Evolutionary conservation across 53 echinoderm and acorn worm species (phyloP).

Genomic region (Zoroaster sp.): DNA sequence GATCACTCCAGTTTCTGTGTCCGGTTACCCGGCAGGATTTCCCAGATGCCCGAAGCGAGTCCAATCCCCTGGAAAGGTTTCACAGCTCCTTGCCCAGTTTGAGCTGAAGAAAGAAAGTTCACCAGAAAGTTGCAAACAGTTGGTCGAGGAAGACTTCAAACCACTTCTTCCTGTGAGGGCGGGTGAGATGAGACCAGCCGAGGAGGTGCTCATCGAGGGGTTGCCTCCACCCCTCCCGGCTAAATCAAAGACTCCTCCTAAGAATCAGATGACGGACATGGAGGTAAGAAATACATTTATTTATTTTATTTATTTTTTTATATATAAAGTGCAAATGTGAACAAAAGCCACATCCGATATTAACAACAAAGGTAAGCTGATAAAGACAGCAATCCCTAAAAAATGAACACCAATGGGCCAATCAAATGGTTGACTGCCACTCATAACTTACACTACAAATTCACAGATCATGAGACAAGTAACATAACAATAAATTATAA

Average conservation of each 20-base stretch:
- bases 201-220: slow-evolving; percentile 67
- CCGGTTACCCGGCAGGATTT: not conserved
- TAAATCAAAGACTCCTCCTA: slow-evolving; percentile 64
- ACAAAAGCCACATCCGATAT: too few relatives aligned
- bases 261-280: slow-evolving; percentile 44
- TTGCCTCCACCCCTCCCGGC: slow-evolving; percentile 72
- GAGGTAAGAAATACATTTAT: too few relatives aligned
- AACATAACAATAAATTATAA: too few relatives aligned
- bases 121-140: not conserved
- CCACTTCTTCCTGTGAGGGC: slow-evolving; percentile 52
- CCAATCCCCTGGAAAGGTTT: slow-evolving; percentile 29
- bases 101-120: not conserved
- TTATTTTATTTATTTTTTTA: too few relatives aligned
- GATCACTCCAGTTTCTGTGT: not conserved
- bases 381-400: too few relatives aligned
- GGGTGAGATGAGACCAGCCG: slow-evolving; percentile 45
- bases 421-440: too few relatives aligned
- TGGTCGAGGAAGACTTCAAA: not conserved
- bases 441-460: too few relatives aligned
- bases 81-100: slow-evolving; percentile 20
- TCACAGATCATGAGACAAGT: too few relatives aligned
- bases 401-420: too few relatives aligned
- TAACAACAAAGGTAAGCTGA: too few relatives aligned
- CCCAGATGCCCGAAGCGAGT: not conserved
- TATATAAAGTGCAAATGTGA: too few relatives aligned